phyloP scores from a whole-genome alignment of 92 coral and sea anemone genomes.

The Heliopora coerulea region DNA sequence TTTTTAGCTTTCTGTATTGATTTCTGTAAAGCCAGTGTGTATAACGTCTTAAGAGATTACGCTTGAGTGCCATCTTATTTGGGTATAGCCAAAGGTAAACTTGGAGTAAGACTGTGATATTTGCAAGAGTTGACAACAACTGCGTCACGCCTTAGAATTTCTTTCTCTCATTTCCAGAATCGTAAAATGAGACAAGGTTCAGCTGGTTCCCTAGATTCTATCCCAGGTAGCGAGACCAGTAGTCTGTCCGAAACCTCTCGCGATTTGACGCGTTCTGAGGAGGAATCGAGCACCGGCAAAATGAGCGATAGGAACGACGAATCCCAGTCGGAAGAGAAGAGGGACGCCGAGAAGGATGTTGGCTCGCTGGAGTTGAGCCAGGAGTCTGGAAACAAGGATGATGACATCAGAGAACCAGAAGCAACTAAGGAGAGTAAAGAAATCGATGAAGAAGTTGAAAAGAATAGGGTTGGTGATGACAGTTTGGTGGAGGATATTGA shows the following conservation, averaged over 20 bases:
- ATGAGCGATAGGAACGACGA: conserved; percentile 14
- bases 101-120: too few relatives aligned
- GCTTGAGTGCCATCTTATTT: too few relatives aligned
- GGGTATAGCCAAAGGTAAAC: too few relatives aligned
- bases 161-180: conserved; percentile 29
- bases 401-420: conserved; percentile 15
- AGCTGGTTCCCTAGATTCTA: conserved; percentile 47
- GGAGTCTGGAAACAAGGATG: conserved; percentile 2
- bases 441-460: conserved; percentile 9
- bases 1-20: too few relatives aligned
- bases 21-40: too few relatives aligned
- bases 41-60: too few relatives aligned
- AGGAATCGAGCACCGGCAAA: conserved; percentile 26
- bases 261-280: conserved; percentile 29
- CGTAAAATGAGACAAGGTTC: conserved; percentile 38
- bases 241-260: conserved; percentile 33
- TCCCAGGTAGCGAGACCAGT: conserved; percentile 38
- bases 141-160: too few relatives aligned
- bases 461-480: conserved; percentile 13
- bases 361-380: not conserved
- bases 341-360: conserved; percentile 1
- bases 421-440: conserved; percentile 21
- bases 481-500: conserved; percentile 21
- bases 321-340: conserved; percentile 1
- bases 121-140: too few relatives aligned